Percentiles rank a stretch among this genome's conserved stretches.
Conservation (phyloP, 2,888 invertebrate genomes). For the Ophion ellenae region DNA sequence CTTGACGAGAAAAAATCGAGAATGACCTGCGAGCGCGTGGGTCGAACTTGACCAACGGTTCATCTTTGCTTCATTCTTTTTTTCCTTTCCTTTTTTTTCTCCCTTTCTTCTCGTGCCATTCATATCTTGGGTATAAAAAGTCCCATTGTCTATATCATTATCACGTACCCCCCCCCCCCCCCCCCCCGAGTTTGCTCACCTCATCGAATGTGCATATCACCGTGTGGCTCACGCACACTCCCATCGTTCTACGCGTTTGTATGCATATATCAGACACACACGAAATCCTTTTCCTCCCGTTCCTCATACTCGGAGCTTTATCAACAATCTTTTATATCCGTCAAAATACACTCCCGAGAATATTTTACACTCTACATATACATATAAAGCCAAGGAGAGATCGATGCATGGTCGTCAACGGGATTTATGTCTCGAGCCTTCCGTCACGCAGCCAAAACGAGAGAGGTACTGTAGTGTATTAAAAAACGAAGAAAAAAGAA, state of each 20-base stretch:
- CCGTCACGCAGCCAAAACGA: conserved; percentile 65
- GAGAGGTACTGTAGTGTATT: conserved; percentile 49
- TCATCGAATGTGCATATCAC: conserved; percentile 35
- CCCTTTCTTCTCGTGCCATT: conserved; percentile 32
- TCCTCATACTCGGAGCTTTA: conserved; percentile 43
- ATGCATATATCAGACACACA: not conserved
- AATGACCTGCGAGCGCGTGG: conserved; percentile 60
- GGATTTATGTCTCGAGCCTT: conserved; percentile 67
- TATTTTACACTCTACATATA: conserved; percentile 54
- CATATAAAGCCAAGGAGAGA: conserved; percentile 44
- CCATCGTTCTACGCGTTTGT: not conserved
- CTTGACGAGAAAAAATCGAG: conserved; percentile 29
- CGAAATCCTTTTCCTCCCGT: conserved; percentile 22
- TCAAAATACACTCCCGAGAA: conserved; percentile 62
- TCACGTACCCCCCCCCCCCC: conserved; percentile 47
- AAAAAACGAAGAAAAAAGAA: conserved; percentile 25
- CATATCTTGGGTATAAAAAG: conserved; percentile 52
- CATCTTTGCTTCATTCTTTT: conserved; percentile 20
- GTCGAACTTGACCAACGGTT: conserved; percentile 60
- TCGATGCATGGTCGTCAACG: conserved; percentile 66
- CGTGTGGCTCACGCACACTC: not conserved
- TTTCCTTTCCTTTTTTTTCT: conserved; percentile 7
- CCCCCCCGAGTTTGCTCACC: conserved; percentile 48
- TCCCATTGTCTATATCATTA: conserved; percentile 65
- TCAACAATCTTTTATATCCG: conserved; percentile 65